Percentiles rank a stretch among this genome's conserved stretches.
phyloP scores from a whole-genome alignment of 2,113 vertebrate genomes.

The Casuarius casuarius region DNA sequence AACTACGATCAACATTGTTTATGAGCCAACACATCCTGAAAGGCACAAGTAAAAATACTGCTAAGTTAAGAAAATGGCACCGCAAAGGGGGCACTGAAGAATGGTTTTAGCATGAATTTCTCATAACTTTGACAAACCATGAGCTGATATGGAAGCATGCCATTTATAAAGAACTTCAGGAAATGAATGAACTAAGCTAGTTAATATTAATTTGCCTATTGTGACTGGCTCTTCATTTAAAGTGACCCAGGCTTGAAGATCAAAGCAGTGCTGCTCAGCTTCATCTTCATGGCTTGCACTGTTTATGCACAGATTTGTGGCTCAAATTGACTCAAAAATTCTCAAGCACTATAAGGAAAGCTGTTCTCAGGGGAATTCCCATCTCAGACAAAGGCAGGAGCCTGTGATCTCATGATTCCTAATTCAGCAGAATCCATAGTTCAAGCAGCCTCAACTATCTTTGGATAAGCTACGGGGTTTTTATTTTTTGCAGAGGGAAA shows the following conservation, averaged over 20 bases:
- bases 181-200: background rate
- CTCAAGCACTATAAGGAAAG: background rate
- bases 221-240: background rate
- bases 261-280: background rate
- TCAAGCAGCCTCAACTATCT: background rate
- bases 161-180: background rate
- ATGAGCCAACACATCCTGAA: background rate
- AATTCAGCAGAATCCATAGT: background rate
- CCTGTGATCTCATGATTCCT: background rate
- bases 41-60: background rate
- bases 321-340: background rate
- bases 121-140: background rate
- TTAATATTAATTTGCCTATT: background rate
- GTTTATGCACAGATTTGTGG: background rate
- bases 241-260: background rate
- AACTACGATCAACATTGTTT: background rate
- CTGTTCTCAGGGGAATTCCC: background rate
- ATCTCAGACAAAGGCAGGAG: background rate
- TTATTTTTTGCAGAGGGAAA: background rate
- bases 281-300: background rate
- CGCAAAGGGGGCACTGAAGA: background rate
- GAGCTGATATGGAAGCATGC: background rate
- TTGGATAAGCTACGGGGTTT: background rate
- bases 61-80: background rate
- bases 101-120: background rate